Base-by-base conservation (phyloP, 1,140 invertebrate genomes). In the Grapholita molesta region DNA sequence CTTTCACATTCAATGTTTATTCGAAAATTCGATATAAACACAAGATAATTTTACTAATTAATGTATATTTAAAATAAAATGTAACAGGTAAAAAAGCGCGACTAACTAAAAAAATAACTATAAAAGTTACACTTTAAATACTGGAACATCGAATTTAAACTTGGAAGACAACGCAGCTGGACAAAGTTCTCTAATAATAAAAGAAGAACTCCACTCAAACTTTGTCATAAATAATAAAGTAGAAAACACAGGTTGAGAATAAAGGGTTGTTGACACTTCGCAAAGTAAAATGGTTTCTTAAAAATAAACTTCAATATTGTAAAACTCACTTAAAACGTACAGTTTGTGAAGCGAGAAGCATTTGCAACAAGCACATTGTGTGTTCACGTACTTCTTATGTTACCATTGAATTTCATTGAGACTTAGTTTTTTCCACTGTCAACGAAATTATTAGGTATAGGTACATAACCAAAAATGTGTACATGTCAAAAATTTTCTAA, bases 131-230 rank as follows among this genome's bases (percentile, higher is more conserved):
- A 30, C 55, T 28, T 61, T 7, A 5, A 30, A 15, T 61, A 28
- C 24, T 61, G 25, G 11, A 61, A 8, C 55, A 61, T 25, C 25
- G 55, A 25, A 30, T 61, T 30, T 61, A 61, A 61, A 61, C 55
- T 61, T 61, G 55, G 23, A 61, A 61, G 55, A 61, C 5, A 61
- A 61, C 25, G 24, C 25, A 61, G 55, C 55, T 32, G 55, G 25
- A 61, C 25, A 61, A 61, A 61, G 25, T 61, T 61, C 30, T 61
- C 55, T 61, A 61, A 61, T 61, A 61, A 61, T 32, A 61, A 61
- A 48, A 61, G 55, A 61, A 61, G 55, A 32, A 61, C 12, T 61
- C 55, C 55, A 61, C 55, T 61, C 25, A 61, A 61, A 61, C 55
- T 61, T 61, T 61, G 55, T 30, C 25, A 32, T 61, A 61, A 61